A percentile compares a stretch with the other conserved stretches of the same genome.
These are phyloP conservation scores for Clunio marinus DNA, from an alignment of 2,888 invertebrate species.

Conservation along the genomic window DNA sequence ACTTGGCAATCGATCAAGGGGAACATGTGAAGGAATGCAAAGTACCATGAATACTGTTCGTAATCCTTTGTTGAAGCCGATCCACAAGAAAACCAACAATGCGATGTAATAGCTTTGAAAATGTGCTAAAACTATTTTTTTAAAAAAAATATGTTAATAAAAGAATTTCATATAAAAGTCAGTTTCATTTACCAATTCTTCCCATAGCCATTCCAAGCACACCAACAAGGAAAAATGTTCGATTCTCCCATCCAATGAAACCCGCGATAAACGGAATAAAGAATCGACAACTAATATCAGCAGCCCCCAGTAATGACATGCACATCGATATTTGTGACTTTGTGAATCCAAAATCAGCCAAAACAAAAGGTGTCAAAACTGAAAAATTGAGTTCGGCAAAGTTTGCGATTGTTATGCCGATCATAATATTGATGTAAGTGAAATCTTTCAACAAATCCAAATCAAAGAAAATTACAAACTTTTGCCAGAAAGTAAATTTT, in stretches of 20 bases:
- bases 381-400: constrained; percentile 71
- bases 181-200: constrained; percentile 56
- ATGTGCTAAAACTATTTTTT: constrained; percentile 57
- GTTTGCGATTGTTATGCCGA: constrained; percentile 66
- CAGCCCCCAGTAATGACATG: constrained; percentile 64
- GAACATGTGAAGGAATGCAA: constrained; percentile 67
- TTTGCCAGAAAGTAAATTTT: constrained; percentile 26
- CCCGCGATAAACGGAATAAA: constrained; percentile 65
- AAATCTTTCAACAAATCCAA: constrained; percentile 65
- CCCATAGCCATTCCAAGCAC: constrained; percentile 63
- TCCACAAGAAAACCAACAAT: constrained; percentile 59
- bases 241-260: constrained; percentile 66
- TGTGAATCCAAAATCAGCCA: constrained; percentile 61
- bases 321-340: constrained; percentile 59
- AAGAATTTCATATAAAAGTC: no score
- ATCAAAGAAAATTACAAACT: constrained; percentile 62
- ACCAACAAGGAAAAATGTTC: constrained; percentile 66
- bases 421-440: constrained; percentile 64
- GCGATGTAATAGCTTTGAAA: constrained; percentile 57
- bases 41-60: constrained; percentile 70
- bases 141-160: constrained; percentile 41
- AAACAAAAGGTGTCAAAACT: constrained; percentile 66
- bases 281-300: constrained; percentile 63
- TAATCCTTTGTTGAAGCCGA: constrained; percentile 67
- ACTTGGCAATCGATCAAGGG: constrained; percentile 64